phyloP scores from a whole-genome alignment of 2,888 invertebrate genomes.

The Philopedon plagiatum region DNA sequence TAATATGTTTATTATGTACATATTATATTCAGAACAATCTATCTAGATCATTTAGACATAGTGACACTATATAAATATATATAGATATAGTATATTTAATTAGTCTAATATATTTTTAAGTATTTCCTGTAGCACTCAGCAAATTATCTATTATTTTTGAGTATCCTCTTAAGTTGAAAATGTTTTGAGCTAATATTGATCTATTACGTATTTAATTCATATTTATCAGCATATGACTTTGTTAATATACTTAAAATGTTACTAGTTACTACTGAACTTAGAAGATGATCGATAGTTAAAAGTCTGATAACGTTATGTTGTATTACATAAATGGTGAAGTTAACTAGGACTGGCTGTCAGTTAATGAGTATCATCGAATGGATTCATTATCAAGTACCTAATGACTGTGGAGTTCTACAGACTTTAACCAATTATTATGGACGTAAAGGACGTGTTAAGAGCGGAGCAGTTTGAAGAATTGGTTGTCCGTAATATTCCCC shows the following conservation, averaged over 20 bases:
- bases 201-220: neutral
- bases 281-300: neutral
- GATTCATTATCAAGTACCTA: no score
- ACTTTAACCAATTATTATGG: no score
- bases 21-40: neutral
- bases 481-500: no score
- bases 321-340: no score
- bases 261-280: no score
- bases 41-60: neutral
- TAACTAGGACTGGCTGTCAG: no score
- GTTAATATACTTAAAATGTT: neutral
- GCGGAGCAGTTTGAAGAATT: no score
- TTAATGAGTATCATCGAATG: no score
- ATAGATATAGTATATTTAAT: neutral
- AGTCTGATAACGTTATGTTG: no score
- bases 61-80: neutral
- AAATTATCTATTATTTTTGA: constrained; percentile 5
- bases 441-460: no score
- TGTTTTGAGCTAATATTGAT: neutral
- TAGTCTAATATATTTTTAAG: constrained; percentile 2
- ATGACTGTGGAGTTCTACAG: no score
- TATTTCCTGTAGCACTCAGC: constrained; percentile 8
- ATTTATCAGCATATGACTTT: neutral
- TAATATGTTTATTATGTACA: neutral
- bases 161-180: neutral